A percentile compares a stretch with the other conserved stretches of the same genome.
Evolutionary conservation across 2,113 vertebrate species (phyloP).

Genomic region (Gadus chalcogrammus): DNA sequence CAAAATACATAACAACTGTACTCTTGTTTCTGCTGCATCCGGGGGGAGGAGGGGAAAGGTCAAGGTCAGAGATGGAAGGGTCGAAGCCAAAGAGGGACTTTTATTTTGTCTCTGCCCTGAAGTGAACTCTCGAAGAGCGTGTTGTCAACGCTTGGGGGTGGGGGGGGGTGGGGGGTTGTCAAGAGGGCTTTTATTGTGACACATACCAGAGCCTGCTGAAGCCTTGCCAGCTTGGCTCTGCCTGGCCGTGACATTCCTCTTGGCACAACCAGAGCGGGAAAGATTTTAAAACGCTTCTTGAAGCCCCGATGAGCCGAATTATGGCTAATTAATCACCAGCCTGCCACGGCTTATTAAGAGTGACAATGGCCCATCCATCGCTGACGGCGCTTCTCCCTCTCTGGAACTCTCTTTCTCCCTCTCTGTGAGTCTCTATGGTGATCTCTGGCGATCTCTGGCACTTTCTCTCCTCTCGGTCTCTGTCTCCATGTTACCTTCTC

Average conservation of each 20-base stretch:
- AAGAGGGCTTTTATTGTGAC: conserved; percentile 35
- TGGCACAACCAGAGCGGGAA: conserved; percentile 49
- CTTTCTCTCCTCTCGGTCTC: background rate
- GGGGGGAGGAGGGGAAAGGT: too few relatives aligned
- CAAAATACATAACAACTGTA: too few relatives aligned
- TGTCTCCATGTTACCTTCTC: background rate
- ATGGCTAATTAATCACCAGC: conserved; percentile 65
- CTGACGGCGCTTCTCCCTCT: conserved; percentile 45
- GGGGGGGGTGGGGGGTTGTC: conserved; percentile 1
- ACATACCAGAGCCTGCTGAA: conserved; percentile 55
- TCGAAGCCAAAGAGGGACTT: too few relatives aligned
- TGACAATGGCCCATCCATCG: conserved; percentile 52
- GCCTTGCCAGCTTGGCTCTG: conserved; percentile 48
- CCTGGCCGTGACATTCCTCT: conserved; percentile 63
- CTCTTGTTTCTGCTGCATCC: too few relatives aligned
- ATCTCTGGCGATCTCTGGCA: background rate
- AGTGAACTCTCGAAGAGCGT: too few relatives aligned
- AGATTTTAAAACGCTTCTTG: conserved; percentile 49
- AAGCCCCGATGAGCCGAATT: conserved; percentile 59
- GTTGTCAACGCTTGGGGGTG: too few relatives aligned
- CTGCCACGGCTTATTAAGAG: conserved; percentile 63
- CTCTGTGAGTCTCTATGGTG: conserved; percentile 8
- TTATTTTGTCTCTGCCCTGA: too few relatives aligned
- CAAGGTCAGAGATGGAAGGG: too few relatives aligned
- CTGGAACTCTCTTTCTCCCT: conserved; percentile 15